Base-by-base conservation (phyloP, 1,140 invertebrate species). In the Adoxophyes honmai region DNA sequence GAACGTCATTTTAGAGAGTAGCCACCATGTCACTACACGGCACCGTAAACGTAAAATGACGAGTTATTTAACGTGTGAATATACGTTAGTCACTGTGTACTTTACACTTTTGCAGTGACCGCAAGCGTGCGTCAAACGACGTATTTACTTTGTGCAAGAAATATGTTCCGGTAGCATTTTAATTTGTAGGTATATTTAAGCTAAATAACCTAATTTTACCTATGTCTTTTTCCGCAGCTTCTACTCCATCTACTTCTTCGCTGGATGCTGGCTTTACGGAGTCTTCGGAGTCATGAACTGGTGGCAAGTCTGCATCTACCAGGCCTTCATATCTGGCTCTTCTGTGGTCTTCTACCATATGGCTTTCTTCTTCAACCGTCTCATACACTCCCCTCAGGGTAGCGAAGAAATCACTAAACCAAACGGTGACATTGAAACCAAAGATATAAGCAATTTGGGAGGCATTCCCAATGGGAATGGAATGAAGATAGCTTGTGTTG, bases 231-330 rank as follows among this genome's bases (percentile, higher is more conserved):
- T 53, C 11, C 6, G 4, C 81, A 90, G 88, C 8, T 86, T 83
- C 57, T 81, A 89, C 55, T 66, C 72, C 0, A 78, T 87, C 15
- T 89, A 81, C 57, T 86, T 81, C 68, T 55, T 68, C 21, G 70
- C 79, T 0, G 52, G 73, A 7, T 71, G 77, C 4, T 90, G 86
- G 81, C 58, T 90, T 1, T 90, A 90, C 64, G 69, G 64, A 11
- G 71, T 90, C 33, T 89, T 89, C 66, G 79, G 76, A 4, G 62
- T 78, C 4, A 79, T 89, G 73, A 84, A 60, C 14, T 88, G 86
- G 83, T 86, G 84, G 75, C 82, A 90, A 16, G 74, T 88, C 51
- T 81, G 76, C 38, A 53, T 88, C 0, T 88, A 77, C 64, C 78
- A 87, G 48, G 14, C 78, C 8, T 5, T 64, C 16, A 86, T 86